Evolutionary conservation across 2,113 vertebrate genomes (phyloP).

Genomic region (Ramphastos sulfuratus): DNA sequence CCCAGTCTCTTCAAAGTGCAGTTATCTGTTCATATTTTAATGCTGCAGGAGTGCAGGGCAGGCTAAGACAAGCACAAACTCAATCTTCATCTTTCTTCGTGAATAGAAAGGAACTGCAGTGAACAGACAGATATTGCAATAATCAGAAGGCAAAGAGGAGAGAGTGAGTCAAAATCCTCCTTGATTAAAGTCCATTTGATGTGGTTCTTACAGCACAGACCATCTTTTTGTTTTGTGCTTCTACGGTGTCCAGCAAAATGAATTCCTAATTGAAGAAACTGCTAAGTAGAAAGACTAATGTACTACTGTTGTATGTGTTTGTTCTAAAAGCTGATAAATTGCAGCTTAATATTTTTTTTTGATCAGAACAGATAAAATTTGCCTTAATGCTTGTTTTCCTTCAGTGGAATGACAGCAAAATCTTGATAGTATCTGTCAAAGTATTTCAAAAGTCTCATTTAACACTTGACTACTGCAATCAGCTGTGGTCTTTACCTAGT

Average conservation of each 20-base stretch:
- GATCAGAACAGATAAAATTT: not conserved
- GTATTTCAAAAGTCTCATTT: not conserved
- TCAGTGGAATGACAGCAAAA: not conserved
- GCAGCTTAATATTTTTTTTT: not conserved
- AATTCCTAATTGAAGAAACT: not conserved
- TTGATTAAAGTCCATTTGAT: accelerated
- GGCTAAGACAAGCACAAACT: not conserved
- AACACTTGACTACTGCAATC: not conserved
- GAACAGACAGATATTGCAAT: not conserved
- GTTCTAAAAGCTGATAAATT: not conserved
- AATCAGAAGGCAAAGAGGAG: not conserved
- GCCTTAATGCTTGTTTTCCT: not conserved
- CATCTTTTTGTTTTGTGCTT: not conserved
- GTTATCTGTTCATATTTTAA: not conserved
- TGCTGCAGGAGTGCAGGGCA: not conserved
- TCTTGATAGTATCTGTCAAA: not conserved
- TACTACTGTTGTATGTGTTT: not conserved
- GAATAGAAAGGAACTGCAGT: not conserved
- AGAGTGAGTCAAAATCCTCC: not conserved
- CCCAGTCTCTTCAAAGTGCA: not conserved
- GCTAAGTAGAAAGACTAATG: not conserved
- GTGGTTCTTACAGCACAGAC: not conserved
- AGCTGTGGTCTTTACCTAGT: not conserved
- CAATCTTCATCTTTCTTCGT: not conserved
- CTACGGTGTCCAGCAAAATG: not conserved